Conservation (phyloP, 2,888 invertebrate species). For the Diplolepis rosae region DNA sequence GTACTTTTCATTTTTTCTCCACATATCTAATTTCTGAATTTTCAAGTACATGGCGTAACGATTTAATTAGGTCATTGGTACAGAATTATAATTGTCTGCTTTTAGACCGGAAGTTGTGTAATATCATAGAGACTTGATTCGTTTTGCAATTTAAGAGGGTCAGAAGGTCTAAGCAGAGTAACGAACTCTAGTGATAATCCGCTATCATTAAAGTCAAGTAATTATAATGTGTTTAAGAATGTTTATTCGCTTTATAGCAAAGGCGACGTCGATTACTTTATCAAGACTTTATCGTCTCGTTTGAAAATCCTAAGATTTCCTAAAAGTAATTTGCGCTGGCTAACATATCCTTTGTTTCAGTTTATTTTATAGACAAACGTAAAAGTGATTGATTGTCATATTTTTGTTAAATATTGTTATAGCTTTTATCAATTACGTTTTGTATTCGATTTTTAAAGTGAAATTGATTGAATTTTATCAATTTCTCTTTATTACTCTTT, state of each 20-base stretch:
- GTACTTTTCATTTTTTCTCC: not conserved
- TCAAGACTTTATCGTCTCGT: not conserved
- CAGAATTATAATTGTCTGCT: not conserved
- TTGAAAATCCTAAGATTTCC: too few relatives aligned
- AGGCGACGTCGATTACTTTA: not conserved
- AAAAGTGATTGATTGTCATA: too few relatives aligned
- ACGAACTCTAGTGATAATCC: not conserved
- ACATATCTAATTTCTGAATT: not conserved
- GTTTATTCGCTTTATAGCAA: not conserved
- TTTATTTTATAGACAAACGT: too few relatives aligned
- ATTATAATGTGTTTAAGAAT: not conserved
- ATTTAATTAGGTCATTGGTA: conserved; percentile 21
- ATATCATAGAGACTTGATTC: conserved; percentile 5
- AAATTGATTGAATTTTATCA: too few relatives aligned
- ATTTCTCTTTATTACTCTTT: too few relatives aligned
- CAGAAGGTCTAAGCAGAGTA: conserved; percentile 7
- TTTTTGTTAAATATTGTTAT: too few relatives aligned
- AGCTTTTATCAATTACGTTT: too few relatives aligned
- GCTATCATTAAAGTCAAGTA: not conserved
- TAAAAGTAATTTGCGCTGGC: too few relatives aligned
- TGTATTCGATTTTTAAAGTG: too few relatives aligned
- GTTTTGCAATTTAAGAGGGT: not conserved
- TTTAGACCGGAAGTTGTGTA: conserved; percentile 2
- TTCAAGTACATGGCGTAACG: not conserved
- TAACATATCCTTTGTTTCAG: too few relatives aligned